These are phyloP conservation scores for Tuberolachnus salignus DNA, from an alignment of 2,888 invertebrate species.

Conservation along the genomic window DNA sequence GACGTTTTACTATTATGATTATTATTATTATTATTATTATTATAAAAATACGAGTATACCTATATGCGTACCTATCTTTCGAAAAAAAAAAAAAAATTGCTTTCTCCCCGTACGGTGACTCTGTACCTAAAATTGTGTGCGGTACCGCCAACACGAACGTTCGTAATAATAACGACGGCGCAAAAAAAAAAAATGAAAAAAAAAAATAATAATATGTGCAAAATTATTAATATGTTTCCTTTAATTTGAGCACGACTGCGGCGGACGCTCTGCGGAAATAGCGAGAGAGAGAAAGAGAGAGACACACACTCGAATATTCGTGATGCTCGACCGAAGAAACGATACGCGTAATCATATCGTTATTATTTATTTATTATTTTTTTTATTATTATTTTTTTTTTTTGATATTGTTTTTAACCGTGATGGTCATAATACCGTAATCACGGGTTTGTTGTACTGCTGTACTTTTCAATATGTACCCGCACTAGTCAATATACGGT, in stretches of 20 bases:
- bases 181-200: constrained; percentile 14
- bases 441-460: constrained; percentile 28
- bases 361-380: not conserved
- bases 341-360: constrained; percentile 18
- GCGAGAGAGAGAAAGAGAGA: too few species aligned
- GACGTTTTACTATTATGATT: constrained; percentile 49
- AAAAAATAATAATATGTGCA: not conserved
- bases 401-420: constrained; percentile 7
- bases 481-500: not conserved
- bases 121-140: too few species aligned
- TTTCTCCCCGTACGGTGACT: constrained; percentile 32
- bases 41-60: too few species aligned
- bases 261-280: not conserved
- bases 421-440: constrained; percentile 1
- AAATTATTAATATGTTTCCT: not conserved
- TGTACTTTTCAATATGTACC: constrained; percentile 1
- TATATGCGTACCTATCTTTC: not conserved
- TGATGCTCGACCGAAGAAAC: constrained; percentile 42
- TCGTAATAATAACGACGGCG: constrained; percentile 23
- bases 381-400: not conserved
- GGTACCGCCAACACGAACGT: not conserved
- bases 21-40: too few species aligned
- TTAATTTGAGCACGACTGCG: constrained; percentile 26
- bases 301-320: constrained; percentile 43
- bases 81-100: constrained; percentile 34